Evolutionary conservation across 2,888 invertebrate genomes (phyloP), one percentile per base, ranked within the genome.

Genomic region (Eudemis profundana): DNA sequence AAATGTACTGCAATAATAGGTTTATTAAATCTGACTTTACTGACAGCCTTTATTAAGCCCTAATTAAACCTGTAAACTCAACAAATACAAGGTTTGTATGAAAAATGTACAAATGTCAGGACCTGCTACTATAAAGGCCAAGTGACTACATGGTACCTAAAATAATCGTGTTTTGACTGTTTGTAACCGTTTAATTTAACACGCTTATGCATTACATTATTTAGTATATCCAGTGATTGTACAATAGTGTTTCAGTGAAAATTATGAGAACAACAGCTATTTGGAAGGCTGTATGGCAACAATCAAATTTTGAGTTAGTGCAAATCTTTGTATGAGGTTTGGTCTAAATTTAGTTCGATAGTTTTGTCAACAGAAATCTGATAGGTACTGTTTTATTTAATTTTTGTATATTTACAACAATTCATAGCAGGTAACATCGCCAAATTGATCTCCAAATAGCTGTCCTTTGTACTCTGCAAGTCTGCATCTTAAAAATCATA

Each of bases 131-230:
- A n/a, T n/a, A 14, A 46, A 64, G 27, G 63, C 64, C 57, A 64
- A 57, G 57, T 64, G 57, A 57, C 64, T 64, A 64, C 64, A 36
- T 50, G 57, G 57, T 64, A 64, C 64, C 64, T 64, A 57, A 57
- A 61, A 40, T 57, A 36, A 57, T 64, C n/a, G 49, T 57, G 57
- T 50, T 57, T 42, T 44, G 36, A 57, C 50, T 36, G 23, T 51
- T 57, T 57, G 49, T 49, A 33, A 49, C 29, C 15, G 27, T 56
- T 38, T 21, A n/a, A n/a, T n/a, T n/a, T n/a, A 42, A 21, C n/a
- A 40, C 50, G 15, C 50, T 50, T 38, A 17, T 15, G 36, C 33
- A 51, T 42, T 50, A 33, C 40, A n/a, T 61, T 38, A 44, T 57
- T 62, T 47, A 47, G n/a, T 44, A 44, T 46, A 19, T 42, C 64